A percentile compares a stretch with the other conserved stretches of the same genome.
phyloP scores from a whole-genome alignment of 2,888 invertebrate species.

The Oxycera nigricornis region DNA sequence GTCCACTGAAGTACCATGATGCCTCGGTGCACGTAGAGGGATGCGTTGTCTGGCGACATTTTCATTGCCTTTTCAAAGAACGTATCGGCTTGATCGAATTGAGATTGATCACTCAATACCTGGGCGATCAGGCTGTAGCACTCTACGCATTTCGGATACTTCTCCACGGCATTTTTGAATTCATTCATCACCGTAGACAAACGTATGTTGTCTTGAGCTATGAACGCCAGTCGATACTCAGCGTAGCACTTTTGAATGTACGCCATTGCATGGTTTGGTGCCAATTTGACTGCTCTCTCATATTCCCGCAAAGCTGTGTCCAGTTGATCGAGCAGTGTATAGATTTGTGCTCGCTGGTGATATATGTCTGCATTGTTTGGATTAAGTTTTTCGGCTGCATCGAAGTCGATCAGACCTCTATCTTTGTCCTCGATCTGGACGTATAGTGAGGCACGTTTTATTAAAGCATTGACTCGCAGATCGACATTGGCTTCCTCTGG shows the following conservation, averaged over 20 bases:
- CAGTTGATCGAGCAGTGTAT: constrained; percentile 80
- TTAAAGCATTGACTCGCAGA: constrained; percentile 82
- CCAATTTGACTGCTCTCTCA: constrained; percentile 79
- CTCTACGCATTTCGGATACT: constrained; percentile 85
- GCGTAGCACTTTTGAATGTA: constrained; percentile 91
- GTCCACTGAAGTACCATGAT: constrained; percentile 84
- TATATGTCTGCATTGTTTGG: constrained; percentile 87
- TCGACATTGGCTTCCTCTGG: constrained; percentile 65
- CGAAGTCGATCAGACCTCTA: constrained; percentile 80
- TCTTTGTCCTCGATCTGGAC: constrained; percentile 80
- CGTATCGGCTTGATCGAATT: constrained; percentile 82
- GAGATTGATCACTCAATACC: constrained; percentile 84
- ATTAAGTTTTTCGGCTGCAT: constrained; percentile 76
- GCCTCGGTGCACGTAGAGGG: constrained; percentile 86
- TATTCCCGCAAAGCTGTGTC: constrained; percentile 84
- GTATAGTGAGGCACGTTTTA: constrained; percentile 84
- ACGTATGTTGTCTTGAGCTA: constrained; percentile 68
- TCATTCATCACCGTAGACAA: constrained; percentile 72
- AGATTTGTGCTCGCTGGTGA: constrained; percentile 90
- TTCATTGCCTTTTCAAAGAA: constrained; percentile 82
- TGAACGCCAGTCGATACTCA: constrained; percentile 77
- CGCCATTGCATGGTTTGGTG: constrained; percentile 85
- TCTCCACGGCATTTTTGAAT: constrained; percentile 78
- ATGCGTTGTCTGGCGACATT: constrained; percentile 84
- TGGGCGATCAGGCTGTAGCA: constrained; percentile 89